A percentile compares a stretch with the other conserved stretches of the same genome.
Conservation (phyloP, 2,113 vertebrate genomes). For the Malurus cyaneus region DNA sequence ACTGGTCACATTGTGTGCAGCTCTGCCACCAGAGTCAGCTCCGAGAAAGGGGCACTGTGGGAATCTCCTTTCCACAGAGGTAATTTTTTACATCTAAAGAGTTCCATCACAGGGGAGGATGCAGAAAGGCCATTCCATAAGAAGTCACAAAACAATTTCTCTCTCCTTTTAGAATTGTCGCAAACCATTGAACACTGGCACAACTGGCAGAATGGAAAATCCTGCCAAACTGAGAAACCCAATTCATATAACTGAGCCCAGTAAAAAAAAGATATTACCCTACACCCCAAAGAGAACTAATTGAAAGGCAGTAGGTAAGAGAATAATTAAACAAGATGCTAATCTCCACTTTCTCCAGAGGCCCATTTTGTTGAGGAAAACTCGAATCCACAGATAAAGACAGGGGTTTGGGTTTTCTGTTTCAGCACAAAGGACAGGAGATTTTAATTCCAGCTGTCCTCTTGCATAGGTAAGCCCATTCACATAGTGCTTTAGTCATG, state of each 20-base stretch:
- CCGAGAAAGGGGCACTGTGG: not conserved
- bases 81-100: not conserved
- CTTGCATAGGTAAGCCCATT: not conserved
- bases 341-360: not conserved
- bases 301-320: not conserved
- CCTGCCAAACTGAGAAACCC: not conserved
- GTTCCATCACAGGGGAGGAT: not conserved
- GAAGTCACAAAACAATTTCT: not conserved
- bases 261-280: not conserved
- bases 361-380: not conserved
- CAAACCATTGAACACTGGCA: not conserved
- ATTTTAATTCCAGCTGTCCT: not conserved
- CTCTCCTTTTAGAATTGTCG: not conserved
- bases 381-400: not conserved
- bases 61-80: not conserved
- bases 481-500: not conserved
- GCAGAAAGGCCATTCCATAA: not conserved
- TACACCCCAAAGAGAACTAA: not conserved
- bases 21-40: accelerated
- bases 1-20: accelerated
- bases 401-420: not conserved
- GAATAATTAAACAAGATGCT: not conserved
- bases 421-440: not conserved
- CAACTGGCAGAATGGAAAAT: not conserved
- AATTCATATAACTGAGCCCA: not conserved